Conservation (phyloP, 2,113 vertebrate genomes). For the Nyctereutes procyonoides region DNA sequence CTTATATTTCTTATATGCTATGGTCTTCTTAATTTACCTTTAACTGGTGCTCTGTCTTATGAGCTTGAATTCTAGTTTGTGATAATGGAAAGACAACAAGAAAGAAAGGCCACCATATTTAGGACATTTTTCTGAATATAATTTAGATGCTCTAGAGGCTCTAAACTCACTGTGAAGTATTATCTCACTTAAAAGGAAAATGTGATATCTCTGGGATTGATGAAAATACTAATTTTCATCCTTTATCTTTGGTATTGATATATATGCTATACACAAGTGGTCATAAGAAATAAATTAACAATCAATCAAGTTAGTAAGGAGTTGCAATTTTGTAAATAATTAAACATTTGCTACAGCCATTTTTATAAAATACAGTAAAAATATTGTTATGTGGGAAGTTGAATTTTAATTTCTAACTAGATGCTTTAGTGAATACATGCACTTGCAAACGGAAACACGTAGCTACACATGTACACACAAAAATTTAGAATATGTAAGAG, state of each 20-base stretch:
- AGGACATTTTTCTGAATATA: not conserved
- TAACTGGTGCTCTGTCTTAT: not conserved
- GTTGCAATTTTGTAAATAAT: not conserved
- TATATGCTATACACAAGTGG: not conserved
- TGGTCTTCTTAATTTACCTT: not conserved
- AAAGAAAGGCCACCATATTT: not conserved
- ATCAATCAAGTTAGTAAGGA: not conserved
- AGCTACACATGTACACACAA: not conserved
- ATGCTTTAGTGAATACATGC: not conserved
- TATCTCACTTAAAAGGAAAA: not conserved
- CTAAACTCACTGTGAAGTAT: not conserved
- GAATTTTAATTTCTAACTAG: not conserved
- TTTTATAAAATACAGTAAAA: constrained; percentile 39
- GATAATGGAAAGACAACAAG: not conserved
- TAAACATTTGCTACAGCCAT: not conserved
- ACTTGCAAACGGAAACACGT: not conserved
- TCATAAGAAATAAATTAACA: not conserved
- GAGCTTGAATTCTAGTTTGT: not conserved
- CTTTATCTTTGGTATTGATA: not conserved
- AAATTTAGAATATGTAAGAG: not conserved
- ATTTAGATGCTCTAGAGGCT: not conserved
- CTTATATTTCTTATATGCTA: not conserved
- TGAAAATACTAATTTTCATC: not conserved
- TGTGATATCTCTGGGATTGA: not conserved
- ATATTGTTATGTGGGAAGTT: not conserved